These are phyloP conservation scores for Tachina grossa DNA, from an alignment of 2,888 invertebrate genomes.

Conservation along the genomic window DNA sequence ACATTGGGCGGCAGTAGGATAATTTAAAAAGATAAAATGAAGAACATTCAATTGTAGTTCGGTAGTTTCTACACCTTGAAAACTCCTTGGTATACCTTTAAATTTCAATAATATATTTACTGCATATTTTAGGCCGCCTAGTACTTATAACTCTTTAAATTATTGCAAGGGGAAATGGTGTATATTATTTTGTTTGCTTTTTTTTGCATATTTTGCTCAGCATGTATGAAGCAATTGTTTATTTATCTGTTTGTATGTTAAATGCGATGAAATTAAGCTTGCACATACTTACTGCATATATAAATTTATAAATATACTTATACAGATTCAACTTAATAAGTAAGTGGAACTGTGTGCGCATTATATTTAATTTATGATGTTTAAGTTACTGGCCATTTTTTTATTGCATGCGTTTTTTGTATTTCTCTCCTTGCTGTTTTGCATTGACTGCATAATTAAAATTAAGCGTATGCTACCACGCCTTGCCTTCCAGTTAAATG, in stretches of 20 bases:
- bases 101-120: too few species aligned
- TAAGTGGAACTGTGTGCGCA: slow-evolving; percentile 16
- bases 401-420: background rate
- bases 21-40: too few species aligned
- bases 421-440: slow-evolving; percentile 23
- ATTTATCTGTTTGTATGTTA: slow-evolving; percentile 63
- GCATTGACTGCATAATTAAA: slow-evolving; percentile 70
- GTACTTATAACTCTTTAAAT: too few species aligned
- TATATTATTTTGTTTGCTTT: slow-evolving; percentile 4
- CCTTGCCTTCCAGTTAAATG: slow-evolving; percentile 71
- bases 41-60: too few species aligned
- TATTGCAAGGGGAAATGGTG: background rate
- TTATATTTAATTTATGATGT: slow-evolving; percentile 63
- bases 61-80: too few species aligned
- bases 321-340: slow-evolving; percentile 17
- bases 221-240: slow-evolving; percentile 34
- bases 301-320: background rate
- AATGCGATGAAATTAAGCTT: slow-evolving; percentile 68
- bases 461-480: slow-evolving; percentile 71
- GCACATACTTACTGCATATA: background rate
- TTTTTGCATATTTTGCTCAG: background rate
- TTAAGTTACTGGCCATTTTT: slow-evolving; percentile 62
- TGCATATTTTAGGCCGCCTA: too few species aligned
- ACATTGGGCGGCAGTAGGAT: too few species aligned
- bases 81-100: too few species aligned